Percentiles rank a stretch among this genome's conserved stretches.
Conservation (phyloP, 2,888 invertebrate genomes). For the Odontothrips loti region DNA sequence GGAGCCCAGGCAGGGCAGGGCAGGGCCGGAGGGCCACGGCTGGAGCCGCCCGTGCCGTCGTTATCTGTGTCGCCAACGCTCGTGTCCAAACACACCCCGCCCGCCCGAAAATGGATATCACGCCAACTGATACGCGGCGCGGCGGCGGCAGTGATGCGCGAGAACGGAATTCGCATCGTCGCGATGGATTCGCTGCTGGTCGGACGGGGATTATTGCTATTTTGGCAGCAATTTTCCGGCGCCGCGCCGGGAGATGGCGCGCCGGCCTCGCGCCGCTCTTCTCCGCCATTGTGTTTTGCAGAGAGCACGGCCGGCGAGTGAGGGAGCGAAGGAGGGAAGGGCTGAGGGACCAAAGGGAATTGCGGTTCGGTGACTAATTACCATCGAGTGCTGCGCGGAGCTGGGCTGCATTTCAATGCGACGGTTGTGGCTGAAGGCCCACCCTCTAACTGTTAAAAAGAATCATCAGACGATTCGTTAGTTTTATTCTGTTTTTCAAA, state of each 20-base stretch:
- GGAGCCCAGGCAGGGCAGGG: neutral
- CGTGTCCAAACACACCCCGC: neutral
- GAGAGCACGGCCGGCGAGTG: neutral
- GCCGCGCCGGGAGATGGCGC: too few species aligned
- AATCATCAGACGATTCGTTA: too few species aligned
- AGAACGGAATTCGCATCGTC: too few species aligned
- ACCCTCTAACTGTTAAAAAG: neutral
- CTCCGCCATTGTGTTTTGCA: neutral
- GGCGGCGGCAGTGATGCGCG: too few species aligned
- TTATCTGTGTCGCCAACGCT: neutral
- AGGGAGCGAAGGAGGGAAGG: neutral
- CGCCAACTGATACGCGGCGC: neutral
- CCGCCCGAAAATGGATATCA: neutral
- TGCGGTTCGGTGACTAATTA: slow-evolving; percentile 24
- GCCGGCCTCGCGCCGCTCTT: too few species aligned
- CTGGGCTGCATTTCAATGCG: slow-evolving; percentile 7
- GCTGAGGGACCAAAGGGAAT: neutral
- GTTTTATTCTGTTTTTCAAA: too few species aligned
- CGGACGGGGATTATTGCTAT: too few species aligned
- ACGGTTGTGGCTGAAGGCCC: neutral
- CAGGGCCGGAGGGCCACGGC: neutral
- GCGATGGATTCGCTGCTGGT: too few species aligned
- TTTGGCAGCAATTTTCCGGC: too few species aligned
- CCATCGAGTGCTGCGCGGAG: slow-evolving; percentile 4
- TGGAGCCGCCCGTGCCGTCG: neutral